phyloP scores from a whole-genome alignment of 2,797 vertebrate species.

The Okamejei kenojei region DNA sequence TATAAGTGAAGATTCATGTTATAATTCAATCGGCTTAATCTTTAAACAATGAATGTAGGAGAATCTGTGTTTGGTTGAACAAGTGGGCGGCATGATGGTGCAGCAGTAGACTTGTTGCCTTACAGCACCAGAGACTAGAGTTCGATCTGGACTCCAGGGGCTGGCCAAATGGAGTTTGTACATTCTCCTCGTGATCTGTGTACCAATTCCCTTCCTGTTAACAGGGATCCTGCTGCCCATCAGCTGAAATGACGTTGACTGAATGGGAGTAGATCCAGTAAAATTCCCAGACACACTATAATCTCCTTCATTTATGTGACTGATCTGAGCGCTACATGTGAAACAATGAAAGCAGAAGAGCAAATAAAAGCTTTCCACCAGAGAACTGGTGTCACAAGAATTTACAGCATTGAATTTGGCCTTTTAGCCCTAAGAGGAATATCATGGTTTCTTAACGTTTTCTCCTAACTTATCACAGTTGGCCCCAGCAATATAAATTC shows the following conservation, averaged over 20 bases:
- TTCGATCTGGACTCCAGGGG: too few species aligned
- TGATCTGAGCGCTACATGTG: neutral
- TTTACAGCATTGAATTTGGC: neutral
- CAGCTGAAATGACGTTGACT: neutral
- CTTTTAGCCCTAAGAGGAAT: neutral
- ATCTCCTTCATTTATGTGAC: neutral
- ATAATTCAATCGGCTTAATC: neutral
- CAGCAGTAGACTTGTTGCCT: too few species aligned
- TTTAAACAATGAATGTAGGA: neutral
- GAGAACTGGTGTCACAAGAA: neutral
- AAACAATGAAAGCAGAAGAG: neutral
- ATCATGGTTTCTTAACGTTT: neutral
- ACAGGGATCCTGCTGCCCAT: too few species aligned
- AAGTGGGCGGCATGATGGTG: too few species aligned
- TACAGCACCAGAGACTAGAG: too few species aligned
- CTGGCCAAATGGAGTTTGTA: too few species aligned
- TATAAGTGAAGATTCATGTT: neutral
- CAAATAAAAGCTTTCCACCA: neutral
- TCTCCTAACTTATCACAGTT: neutral
- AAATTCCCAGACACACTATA: neutral
- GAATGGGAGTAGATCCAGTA: neutral
- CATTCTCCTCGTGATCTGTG: too few species aligned
- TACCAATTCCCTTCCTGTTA: neutral
- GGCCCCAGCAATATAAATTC: neutral
- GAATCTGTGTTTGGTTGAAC: neutral